These are phyloP conservation scores for Pedetes capensis DNA, from an alignment of 2,113 vertebrate species.

Conservation along the genomic window DNA sequence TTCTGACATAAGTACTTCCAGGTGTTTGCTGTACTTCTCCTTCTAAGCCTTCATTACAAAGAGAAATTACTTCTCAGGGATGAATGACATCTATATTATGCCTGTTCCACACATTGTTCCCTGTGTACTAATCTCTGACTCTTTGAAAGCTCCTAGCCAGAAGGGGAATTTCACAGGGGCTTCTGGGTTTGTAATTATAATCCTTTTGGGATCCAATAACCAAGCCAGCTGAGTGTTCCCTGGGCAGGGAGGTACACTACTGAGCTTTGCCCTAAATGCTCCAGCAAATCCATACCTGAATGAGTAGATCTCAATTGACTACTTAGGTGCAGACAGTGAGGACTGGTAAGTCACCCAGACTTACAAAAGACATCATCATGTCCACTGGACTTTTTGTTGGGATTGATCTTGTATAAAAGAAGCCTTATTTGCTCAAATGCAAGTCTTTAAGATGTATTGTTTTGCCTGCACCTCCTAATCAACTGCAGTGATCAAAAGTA, in stretches of 20 bases:
- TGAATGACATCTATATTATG: too few relatives aligned
- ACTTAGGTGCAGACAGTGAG: background rate
- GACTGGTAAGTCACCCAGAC: background rate
- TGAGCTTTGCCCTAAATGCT: background rate
- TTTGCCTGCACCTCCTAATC: constrained; percentile 86
- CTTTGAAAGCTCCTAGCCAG: constrained; percentile 44
- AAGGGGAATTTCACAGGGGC: background rate
- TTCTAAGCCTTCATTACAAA: constrained; percentile 82
- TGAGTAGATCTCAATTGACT: background rate
- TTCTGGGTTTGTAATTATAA: constrained; percentile 29
- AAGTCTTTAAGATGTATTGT: constrained; percentile 86
- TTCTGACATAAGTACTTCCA: constrained; percentile 90
- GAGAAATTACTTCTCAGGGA: constrained; percentile 37
- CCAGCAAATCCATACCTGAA: background rate
- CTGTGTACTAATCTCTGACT: background rate
- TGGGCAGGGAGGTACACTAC: background rate
- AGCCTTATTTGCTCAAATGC: constrained; percentile 91
- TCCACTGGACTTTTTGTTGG: constrained; percentile 91
- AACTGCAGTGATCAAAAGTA: constrained; percentile 79
- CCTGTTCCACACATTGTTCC: constrained; percentile 15
- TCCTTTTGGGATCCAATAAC: background rate
- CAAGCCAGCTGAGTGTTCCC: background rate
- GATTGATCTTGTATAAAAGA: constrained; percentile 89
- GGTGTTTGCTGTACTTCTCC: constrained; percentile 94
- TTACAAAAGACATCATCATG: constrained; percentile 92